These are phyloP conservation scores for Marcusenius ussheri DNA, from an alignment of 2,113 vertebrate species.

Conservation along the genomic window DNA sequence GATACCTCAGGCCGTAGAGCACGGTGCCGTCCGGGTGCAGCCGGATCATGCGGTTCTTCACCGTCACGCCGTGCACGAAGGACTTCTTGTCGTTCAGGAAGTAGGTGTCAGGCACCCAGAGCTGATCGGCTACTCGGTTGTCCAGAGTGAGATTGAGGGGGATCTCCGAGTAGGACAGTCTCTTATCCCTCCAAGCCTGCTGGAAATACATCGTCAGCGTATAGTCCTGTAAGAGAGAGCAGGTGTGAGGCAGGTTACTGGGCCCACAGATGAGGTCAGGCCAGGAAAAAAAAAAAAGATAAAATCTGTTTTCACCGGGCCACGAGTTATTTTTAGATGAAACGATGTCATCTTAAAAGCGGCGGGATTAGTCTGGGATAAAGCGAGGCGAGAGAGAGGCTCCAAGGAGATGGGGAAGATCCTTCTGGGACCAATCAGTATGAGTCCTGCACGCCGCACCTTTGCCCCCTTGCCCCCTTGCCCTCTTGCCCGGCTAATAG, in stretches of 20 bases:
- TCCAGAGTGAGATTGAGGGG: slow-evolving; percentile 95
- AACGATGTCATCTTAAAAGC: slow-evolving; percentile 47
- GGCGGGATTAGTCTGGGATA: slow-evolving; percentile 35
- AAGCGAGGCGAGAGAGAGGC: not conserved
- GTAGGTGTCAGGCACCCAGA: slow-evolving; percentile 98
- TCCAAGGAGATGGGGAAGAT: slow-evolving; percentile 21
- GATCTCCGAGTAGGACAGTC: slow-evolving; percentile 94
- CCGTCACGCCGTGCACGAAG: slow-evolving; percentile 95
- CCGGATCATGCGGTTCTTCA: slow-evolving; percentile 98
- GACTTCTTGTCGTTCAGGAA: slow-evolving; percentile 99
- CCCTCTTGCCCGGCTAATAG: not conserved
- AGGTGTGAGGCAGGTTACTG: not conserved
- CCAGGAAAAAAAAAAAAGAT: not conserved
- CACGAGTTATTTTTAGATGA: slow-evolving; percentile 45
- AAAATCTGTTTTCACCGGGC: slow-evolving; percentile 17
- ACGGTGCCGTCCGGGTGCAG: slow-evolving; percentile 95
- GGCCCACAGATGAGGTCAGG: not conserved
- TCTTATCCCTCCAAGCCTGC: slow-evolving; percentile 95
- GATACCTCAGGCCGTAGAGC: slow-evolving; percentile 93
- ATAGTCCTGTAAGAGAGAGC: slow-evolving; percentile 75
- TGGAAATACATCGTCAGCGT: slow-evolving; percentile 99
- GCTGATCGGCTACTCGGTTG: slow-evolving; percentile 95
- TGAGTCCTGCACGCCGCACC: too few relatives aligned
- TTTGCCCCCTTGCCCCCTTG: not conserved
- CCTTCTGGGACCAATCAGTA: not conserved